A percentile compares a stretch with the other conserved stretches of the same genome.
phyloP scores from a whole-genome alignment of 2,888 invertebrate genomes.

The Limnephilus auricula region DNA sequence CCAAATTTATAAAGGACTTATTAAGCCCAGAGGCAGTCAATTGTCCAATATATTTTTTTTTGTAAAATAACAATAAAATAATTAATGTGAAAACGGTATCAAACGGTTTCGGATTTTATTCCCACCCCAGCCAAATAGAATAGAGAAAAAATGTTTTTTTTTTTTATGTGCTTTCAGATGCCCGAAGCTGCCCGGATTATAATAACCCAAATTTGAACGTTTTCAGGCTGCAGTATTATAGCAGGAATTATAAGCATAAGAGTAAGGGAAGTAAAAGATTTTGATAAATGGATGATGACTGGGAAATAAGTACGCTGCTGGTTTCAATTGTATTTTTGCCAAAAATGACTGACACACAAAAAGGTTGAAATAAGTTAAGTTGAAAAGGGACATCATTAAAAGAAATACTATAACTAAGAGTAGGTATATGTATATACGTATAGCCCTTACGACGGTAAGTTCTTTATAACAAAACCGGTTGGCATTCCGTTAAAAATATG shows the following conservation, averaged over 20 bases:
- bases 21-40: not conserved
- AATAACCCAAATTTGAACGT: not conserved
- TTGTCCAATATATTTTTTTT: not conserved
- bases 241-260: too few relatives aligned
- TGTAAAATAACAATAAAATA: not conserved
- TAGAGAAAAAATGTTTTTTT: not conserved
- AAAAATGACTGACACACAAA: not conserved
- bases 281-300: not conserved
- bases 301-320: not conserved
- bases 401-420: too few relatives aligned
- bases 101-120: not conserved
- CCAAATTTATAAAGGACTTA: not conserved
- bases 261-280: not conserved
- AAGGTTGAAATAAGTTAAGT: too few relatives aligned
- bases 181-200: not conserved
- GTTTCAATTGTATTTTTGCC: not conserved
- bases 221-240: fast-evolving
- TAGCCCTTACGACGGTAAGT: too few relatives aligned
- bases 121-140: too few relatives aligned
- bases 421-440: too few relatives aligned
- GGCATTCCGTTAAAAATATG: too few relatives aligned
- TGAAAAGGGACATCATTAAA: too few relatives aligned
- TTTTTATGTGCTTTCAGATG: not conserved
- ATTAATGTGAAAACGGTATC: not conserved
- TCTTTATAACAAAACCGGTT: too few relatives aligned